Percentiles rank a stretch among this genome's conserved stretches.
These are phyloP conservation scores for Heliothis subflexa DNA, from an alignment of 1,140 invertebrate species.

Conservation along the genomic window DNA sequence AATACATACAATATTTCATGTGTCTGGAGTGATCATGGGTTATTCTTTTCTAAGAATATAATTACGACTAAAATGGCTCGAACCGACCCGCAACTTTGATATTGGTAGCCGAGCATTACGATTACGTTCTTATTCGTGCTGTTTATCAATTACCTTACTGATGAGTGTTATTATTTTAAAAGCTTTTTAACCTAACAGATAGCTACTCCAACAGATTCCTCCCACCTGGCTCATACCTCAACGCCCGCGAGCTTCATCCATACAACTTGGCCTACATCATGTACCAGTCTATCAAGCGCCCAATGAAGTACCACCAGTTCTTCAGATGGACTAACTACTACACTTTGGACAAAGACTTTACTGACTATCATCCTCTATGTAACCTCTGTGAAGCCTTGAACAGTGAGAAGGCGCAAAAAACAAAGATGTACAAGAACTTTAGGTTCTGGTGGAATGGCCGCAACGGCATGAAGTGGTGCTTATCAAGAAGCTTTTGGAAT, in stretches of 20 bases:
- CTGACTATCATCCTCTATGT: conserved; percentile 56
- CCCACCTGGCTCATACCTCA: conserved; percentile 70
- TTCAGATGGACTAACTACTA: conserved; percentile 70
- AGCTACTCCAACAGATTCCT: conserved; percentile 59
- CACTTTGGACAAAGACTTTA: conserved; percentile 43
- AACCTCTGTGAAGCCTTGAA: conserved; percentile 61
- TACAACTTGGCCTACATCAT: conserved; percentile 64
- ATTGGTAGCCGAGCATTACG: too few relatives aligned
- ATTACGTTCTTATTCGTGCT: too few relatives aligned
- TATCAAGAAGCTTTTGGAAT: conserved; percentile 46
- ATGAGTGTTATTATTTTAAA: too few relatives aligned
- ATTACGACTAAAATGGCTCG: too few relatives aligned
- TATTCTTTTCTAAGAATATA: too few relatives aligned
- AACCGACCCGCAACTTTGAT: too few relatives aligned
- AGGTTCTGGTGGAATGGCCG: conserved; percentile 62
- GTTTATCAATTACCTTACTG: too few relatives aligned
- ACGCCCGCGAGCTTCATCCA: conserved; percentile 61
- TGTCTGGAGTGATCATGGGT: too few relatives aligned
- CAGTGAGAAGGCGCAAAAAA: neutral
- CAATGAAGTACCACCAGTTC: conserved; percentile 55
- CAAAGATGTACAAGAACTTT: conserved; percentile 52
- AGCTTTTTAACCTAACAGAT: too few relatives aligned
- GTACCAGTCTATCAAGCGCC: conserved; percentile 55
- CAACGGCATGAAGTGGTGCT: conserved; percentile 58
- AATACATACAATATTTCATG: too few relatives aligned